phyloP scores from a whole-genome alignment of 2,888 invertebrate species.

The Archaeoteleia sp. region DNA sequence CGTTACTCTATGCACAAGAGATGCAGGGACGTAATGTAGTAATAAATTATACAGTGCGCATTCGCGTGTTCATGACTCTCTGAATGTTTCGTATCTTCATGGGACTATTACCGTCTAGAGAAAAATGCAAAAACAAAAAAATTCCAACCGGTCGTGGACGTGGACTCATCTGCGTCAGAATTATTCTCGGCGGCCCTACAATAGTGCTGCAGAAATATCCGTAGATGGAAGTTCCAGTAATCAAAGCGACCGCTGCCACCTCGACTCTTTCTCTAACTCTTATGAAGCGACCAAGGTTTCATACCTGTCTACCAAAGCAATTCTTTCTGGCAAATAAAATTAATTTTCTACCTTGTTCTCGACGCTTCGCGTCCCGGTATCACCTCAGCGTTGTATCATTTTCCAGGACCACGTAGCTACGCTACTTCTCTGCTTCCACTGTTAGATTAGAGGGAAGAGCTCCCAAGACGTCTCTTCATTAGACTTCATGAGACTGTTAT shows the following conservation, averaged over 20 bases:
- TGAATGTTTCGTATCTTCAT: constrained; percentile 50
- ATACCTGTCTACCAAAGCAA: constrained; percentile 19
- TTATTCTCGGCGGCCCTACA: constrained; percentile 27
- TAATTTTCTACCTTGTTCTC: constrained; percentile 34
- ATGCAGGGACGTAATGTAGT: constrained; percentile 5
- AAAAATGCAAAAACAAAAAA: constrained; percentile 36
- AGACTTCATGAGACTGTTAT: constrained; percentile 64
- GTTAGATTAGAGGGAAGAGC: constrained; percentile 70
- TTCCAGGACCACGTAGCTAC: constrained; percentile 50
- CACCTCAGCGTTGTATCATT: constrained; percentile 34
- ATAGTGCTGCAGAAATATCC: constrained; percentile 12
- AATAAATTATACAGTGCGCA: constrained; percentile 25
- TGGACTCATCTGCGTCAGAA: constrained; percentile 24
- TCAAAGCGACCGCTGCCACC: constrained; percentile 25
- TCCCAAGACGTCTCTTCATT: constrained; percentile 72
- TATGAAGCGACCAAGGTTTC: constrained; percentile 23
- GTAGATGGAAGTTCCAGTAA: constrained; percentile 23
- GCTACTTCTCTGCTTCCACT: constrained; percentile 59
- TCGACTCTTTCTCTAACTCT: constrained; percentile 28
- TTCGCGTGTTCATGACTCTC: constrained; percentile 41
- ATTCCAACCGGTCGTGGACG: constrained; percentile 8
- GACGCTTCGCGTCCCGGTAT: constrained; percentile 21
- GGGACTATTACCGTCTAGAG: constrained; percentile 22
- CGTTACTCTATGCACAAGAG: neutral
- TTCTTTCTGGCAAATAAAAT: constrained; percentile 29